Conservation (phyloP, 2,888 invertebrate genomes). For the Clusia tigrina region DNA sequence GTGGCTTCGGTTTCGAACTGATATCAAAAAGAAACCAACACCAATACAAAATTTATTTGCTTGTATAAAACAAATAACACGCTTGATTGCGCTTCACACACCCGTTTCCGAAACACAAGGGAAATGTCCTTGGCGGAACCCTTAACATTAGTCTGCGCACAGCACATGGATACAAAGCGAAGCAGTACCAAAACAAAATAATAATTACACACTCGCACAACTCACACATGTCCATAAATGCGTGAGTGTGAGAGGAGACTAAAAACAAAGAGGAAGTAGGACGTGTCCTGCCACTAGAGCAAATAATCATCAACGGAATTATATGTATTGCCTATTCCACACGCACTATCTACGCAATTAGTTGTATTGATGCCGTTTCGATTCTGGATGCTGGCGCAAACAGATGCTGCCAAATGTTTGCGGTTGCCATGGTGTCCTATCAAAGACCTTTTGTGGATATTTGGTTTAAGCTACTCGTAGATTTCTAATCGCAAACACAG, state of each 20-base stretch:
- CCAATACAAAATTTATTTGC: not conserved
- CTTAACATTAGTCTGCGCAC: not conserved
- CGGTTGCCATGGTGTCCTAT: no score
- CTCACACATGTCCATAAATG: not conserved
- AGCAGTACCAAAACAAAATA: slow-evolving; percentile 1
- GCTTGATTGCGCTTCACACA: not conserved
- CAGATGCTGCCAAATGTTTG: not conserved
- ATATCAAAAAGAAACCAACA: no score
- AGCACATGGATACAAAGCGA: not conserved
- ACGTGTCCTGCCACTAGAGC: not conserved
- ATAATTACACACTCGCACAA: not conserved
- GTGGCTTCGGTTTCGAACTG: no score
- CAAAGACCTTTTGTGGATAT: no score
- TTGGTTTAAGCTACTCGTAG: no score
- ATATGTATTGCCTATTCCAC: not conserved
- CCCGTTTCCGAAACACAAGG: not conserved
- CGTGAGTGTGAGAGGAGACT: not conserved
- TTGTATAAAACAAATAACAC: slow-evolving; percentile 1
- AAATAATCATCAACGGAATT: not conserved
- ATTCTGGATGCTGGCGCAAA: not conserved
- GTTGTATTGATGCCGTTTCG: not conserved
- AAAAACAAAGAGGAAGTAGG: not conserved
- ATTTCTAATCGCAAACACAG: no score
- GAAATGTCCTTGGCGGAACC: not conserved
- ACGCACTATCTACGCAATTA: not conserved